A percentile compares a stretch with the other conserved stretches of the same genome.
These are phyloP conservation scores for Stegostoma tigrinum DNA, from an alignment of 2,113 vertebrate genomes.

Conservation along the genomic window DNA sequence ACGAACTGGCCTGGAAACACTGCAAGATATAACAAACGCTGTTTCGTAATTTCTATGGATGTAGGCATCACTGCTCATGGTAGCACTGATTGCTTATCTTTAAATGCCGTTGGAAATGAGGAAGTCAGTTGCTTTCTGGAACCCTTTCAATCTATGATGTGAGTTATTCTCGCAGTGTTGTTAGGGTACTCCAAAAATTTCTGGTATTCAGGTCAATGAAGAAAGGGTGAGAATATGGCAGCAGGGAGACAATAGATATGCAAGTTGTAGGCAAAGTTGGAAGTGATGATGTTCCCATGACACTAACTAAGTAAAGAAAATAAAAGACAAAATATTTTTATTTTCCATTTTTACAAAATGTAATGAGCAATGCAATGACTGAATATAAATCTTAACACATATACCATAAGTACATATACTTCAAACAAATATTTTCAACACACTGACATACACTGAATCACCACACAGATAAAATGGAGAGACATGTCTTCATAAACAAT, in stretches of 20 bases:
- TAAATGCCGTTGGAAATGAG: background rate
- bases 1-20: background rate
- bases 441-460: background rate
- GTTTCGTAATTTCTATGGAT: background rate
- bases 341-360: background rate
- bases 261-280: background rate
- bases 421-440: constrained; percentile 1
- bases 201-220: background rate
- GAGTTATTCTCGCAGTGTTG: background rate
- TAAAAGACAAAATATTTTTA: constrained; percentile 19
- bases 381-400: background rate
- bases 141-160: background rate
- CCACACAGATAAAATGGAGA: background rate
- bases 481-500: background rate
- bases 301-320: background rate
- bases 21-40: no score
- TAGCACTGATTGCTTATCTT: background rate
- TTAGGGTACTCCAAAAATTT: background rate
- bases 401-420: background rate
- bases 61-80: background rate
- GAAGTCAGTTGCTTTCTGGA: background rate
- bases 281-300: background rate
- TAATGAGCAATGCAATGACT: background rate
- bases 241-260: background rate
- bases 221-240: background rate